phyloP scores from a whole-genome alignment of 2,888 invertebrate genomes.

The Lacanobia oleracea region DNA sequence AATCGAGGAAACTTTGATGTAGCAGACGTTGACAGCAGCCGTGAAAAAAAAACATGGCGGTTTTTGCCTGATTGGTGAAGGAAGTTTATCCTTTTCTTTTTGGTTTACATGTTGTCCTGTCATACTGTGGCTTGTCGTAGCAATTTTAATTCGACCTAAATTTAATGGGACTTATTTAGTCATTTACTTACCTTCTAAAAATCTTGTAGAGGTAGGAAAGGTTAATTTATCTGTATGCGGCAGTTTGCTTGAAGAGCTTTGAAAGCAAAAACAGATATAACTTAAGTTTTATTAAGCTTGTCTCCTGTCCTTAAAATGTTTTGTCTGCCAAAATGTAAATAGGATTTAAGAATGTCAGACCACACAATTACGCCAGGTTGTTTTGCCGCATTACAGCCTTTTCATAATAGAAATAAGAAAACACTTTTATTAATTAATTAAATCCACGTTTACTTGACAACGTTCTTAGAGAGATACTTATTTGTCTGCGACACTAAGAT shows the following conservation, averaged over 20 bases:
- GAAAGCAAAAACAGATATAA: no score
- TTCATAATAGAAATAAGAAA: constrained; percentile 37
- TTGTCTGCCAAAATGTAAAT: constrained; percentile 15
- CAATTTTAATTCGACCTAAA: background rate
- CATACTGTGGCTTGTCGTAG: background rate
- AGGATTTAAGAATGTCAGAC: constrained; percentile 25
- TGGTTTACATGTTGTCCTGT: background rate
- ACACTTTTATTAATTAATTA: constrained; percentile 32
- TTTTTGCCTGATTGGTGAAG: constrained; percentile 35
- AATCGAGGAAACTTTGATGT: constrained; percentile 59
- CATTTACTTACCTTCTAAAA: background rate
- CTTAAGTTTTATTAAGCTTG: background rate
- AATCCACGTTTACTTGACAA: constrained; percentile 22
- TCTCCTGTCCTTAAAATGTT: constrained; percentile 2
- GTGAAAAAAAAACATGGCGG: constrained; percentile 53
- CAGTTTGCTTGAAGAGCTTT: background rate
- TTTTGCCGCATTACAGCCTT: constrained; percentile 3
- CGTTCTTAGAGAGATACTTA: constrained; percentile 19
- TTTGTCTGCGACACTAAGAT: constrained; percentile 39
- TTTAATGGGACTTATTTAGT: constrained; percentile 2
- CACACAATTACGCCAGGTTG: constrained; percentile 18
- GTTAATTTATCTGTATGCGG: background rate
- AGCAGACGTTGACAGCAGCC: constrained; percentile 45
- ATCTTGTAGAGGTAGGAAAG: background rate
- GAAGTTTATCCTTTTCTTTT: constrained; percentile 32